Evolutionary conservation across 2,113 vertebrate species (phyloP).

Genomic region (Otus sunia): DNA sequence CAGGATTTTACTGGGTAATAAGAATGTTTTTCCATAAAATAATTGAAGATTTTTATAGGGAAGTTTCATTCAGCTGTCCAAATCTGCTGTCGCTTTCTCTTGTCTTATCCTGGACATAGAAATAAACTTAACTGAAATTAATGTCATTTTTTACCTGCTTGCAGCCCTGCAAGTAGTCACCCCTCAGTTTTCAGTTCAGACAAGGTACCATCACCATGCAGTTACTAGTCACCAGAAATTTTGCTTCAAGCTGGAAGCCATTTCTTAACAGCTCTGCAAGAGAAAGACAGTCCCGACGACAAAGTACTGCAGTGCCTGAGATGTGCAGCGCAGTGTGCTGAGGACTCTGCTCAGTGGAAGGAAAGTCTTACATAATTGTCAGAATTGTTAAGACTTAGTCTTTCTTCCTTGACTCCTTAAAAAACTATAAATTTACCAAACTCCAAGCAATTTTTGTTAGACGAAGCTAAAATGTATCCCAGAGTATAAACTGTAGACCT

Average conservation of each 20-base stretch:
- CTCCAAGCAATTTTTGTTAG: neutral
- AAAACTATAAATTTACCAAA: neutral
- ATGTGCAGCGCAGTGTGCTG: rapidly evolving
- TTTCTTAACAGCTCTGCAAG: neutral
- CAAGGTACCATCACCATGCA: neutral
- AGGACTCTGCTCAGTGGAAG: neutral
- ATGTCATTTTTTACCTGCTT: neutral
- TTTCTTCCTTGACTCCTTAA: neutral
- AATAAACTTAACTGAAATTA: neutral
- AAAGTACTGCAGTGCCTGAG: neutral
- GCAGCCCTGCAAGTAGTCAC: neutral
- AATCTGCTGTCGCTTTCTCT: neutral
- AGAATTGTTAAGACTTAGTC: neutral
- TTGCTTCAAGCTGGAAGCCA: neutral
- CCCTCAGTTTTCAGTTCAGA: neutral
- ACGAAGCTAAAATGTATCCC: neutral
- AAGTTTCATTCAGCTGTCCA: neutral
- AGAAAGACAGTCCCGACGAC: rapidly evolving
- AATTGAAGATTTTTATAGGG: neutral
- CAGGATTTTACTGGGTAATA: neutral
- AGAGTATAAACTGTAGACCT: neutral
- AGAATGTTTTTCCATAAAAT: neutral
- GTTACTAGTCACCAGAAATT: neutral
- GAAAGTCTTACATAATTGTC: neutral
- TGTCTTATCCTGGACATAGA: neutral